phyloP scores from a whole-genome alignment of 2,113 vertebrate genomes.

The Peromyscus leucopus region DNA sequence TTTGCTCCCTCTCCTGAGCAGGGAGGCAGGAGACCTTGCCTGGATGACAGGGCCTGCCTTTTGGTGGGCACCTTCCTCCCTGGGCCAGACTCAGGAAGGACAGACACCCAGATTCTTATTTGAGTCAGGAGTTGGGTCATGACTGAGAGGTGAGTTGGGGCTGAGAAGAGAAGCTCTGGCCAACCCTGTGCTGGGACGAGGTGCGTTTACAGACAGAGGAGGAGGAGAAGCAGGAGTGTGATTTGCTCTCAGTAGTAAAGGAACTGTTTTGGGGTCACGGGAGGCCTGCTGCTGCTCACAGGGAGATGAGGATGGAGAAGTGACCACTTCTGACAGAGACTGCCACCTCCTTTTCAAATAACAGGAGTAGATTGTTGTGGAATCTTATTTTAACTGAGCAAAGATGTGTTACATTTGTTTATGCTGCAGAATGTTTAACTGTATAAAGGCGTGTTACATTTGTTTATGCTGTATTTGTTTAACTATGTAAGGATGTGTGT shows the following conservation, averaged over 20 bases:
- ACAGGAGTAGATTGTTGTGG: background rate
- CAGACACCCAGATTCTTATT: background rate
- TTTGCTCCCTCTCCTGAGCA: background rate
- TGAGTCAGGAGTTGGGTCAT: background rate
- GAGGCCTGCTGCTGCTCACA: background rate
- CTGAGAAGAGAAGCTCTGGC: background rate
- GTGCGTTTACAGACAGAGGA: background rate
- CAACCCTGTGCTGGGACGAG: background rate
- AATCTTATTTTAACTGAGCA: background rate
- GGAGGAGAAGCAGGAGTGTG: background rate
- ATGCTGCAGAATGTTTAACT: background rate
- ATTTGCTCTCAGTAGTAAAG: background rate
- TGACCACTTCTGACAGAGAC: background rate
- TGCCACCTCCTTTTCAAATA: background rate
- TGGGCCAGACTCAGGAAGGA: background rate
- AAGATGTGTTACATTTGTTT: background rate
- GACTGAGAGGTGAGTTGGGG: background rate
- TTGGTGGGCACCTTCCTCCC: background rate
- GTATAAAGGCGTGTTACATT: background rate
- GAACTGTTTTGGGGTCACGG: background rate
- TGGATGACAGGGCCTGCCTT: background rate
- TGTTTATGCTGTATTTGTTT: background rate
- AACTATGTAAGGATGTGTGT: background rate
- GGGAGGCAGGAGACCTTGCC: background rate
- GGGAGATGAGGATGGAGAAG: background rate